phyloP scores from a whole-genome alignment of 1,140 invertebrate species.

The Drosophila albomicans region DNA sequence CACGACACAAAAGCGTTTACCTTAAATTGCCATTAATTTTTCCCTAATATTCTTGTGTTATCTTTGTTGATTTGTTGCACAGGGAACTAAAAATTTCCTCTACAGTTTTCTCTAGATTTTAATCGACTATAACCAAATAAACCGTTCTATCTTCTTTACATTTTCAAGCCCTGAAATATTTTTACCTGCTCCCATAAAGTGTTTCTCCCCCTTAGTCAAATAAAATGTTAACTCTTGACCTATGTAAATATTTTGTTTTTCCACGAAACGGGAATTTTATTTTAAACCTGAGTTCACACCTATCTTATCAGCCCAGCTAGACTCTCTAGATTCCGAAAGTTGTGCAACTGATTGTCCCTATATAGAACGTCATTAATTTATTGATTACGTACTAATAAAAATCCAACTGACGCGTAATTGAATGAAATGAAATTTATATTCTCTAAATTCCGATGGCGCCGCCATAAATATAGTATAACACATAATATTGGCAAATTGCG shows the following conservation, averaged over 20 bases:
- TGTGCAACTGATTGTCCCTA: slow-evolving; percentile 34
- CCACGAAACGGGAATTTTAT: slow-evolving; percentile 13
- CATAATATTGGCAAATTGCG: slow-evolving; percentile 11
- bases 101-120: no score
- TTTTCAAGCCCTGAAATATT: no score
- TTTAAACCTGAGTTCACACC: slow-evolving; percentile 2
- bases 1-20: no score
- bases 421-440: slow-evolving; percentile 34
- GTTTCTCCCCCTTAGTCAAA: no score
- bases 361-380: slow-evolving; percentile 30
- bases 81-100: no score
- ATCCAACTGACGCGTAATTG: slow-evolving; percentile 22
- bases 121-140: no score
- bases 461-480: neutral
- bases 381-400: slow-evolving; percentile 22
- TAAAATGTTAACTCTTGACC: slow-evolving; percentile 14
- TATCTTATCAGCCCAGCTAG: slow-evolving; percentile 40
- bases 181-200: no score
- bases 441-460: neutral
- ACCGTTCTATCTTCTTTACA: no score
- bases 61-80: no score
- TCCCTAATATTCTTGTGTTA: no score
- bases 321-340: slow-evolving; percentile 4
- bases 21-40: no score
- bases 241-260: slow-evolving; percentile 25